Conservation (phyloP, 2,113 vertebrate species). For the Canis aureus region DNA sequence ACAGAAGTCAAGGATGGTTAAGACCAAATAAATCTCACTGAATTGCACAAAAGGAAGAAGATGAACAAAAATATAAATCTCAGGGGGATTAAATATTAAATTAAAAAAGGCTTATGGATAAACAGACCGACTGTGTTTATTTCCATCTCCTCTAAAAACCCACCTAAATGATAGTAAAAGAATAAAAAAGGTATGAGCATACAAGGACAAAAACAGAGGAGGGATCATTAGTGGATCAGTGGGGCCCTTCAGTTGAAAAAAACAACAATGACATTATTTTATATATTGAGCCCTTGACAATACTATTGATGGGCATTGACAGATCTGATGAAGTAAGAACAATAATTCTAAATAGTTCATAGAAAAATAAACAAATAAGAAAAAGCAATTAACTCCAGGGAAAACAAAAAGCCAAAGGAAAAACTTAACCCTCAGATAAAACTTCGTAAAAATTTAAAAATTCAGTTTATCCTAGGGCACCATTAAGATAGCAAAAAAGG, state of each 20-base stretch:
- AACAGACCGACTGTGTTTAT: constrained; percentile 9
- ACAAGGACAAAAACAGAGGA: background rate
- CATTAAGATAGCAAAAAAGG: constrained; percentile 37
- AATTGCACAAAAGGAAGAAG: constrained; percentile 3
- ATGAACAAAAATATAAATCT: background rate
- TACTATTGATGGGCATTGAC: background rate
- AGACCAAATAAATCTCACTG: constrained; percentile 39
- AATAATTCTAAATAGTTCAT: constrained; percentile 6
- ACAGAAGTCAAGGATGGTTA: background rate
- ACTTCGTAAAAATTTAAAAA: constrained; percentile 37
- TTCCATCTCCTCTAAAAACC: background rate
- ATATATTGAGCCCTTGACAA: background rate
- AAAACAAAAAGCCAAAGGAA: constrained; percentile 19
- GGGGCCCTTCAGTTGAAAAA: background rate
- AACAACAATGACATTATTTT: background rate
- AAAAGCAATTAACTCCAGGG: constrained; percentile 34
- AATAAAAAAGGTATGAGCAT: background rate
- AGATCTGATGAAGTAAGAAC: background rate
- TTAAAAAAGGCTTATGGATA: background rate
- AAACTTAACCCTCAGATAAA: background rate
- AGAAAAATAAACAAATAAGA: background rate
- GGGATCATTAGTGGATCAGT: background rate
- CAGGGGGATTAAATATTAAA: constrained; percentile 18
- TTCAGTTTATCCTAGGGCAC: background rate
- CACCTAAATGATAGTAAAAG: background rate